Conservation (phyloP, 2,113 vertebrate species). For the Tyrannus savana region DNA sequence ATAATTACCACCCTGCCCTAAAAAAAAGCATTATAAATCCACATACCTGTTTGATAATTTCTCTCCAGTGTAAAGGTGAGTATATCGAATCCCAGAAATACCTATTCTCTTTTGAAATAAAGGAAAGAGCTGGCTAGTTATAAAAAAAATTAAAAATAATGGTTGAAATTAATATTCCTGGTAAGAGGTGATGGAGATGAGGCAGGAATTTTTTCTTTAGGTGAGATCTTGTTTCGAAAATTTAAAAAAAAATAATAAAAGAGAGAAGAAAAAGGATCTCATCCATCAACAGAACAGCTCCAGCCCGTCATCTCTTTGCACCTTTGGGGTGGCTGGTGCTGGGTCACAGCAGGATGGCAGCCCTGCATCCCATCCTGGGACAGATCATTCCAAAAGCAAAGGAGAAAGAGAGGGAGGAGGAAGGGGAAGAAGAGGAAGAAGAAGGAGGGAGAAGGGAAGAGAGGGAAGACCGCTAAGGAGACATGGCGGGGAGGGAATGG, state of each 20-base stretch:
- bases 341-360: background rate
- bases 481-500: conserved; percentile 32
- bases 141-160: background rate
- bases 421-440: background rate
- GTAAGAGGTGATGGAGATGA: background rate
- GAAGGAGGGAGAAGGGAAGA: background rate
- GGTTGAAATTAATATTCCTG: background rate
- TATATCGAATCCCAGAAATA: background rate
- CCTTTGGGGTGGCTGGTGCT: background rate
- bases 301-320: background rate
- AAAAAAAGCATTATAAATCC: background rate
- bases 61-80: background rate
- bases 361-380: background rate
- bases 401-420: background rate
- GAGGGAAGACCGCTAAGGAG: conserved; percentile 11
- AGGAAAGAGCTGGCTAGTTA: background rate
- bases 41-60: conserved; percentile 59
- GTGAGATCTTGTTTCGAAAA: background rate
- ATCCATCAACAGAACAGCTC: background rate
- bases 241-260: background rate
- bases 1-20: background rate
- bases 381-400: background rate
- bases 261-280: background rate
- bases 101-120: background rate
- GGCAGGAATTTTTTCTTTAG: background rate